Base-by-base conservation (phyloP, 2,888 invertebrate genomes). In the Corythucha ciliata region DNA sequence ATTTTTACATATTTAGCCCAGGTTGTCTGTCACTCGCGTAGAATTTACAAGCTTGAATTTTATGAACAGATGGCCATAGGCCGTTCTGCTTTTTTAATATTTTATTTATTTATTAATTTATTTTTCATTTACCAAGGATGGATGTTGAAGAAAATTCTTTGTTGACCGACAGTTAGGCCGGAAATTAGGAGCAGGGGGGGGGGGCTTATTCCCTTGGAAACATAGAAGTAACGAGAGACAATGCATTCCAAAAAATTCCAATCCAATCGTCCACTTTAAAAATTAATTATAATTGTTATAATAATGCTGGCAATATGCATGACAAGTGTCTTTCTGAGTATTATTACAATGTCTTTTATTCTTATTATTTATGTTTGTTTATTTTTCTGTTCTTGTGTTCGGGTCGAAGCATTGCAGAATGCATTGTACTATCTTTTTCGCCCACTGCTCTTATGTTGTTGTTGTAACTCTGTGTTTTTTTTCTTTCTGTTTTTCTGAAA, bases 61-160 rank as follows among this genome's bases (percentile, higher is more conserved):
- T 33, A n/a, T n/a, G n/a, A n/a, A n/a, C 22, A 39, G 51, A 44
- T 44, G 36, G 51, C 51, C 22, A 6, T 51, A 51, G 51, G 51
- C 51, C 39, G 45, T 39, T 39, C 20, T 20, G 46, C 50, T 56
- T 41, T 44, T 45, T 44, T 36, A 25, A 52, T 39, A 54, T 51
- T 55, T 54, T 48, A 47, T 39, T 52, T 51, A 21, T 41, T 29
- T 26, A 29, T 29, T 29, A n/a, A n/a, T 29, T n/a, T 10, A 8
- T 29, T n/a, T 8, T 29, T 29, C n/a, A 8, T 29, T n/a, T 29
- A 10, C n/a, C 39, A 39, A 48, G 48, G 41, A 54, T 45, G 47
- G 58, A 54, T 45, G 47, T 58, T 59, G 61, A 62, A 62, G 63
- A 63, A 63, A 63, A 63, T 63, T 63, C 63, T 63, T 63, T 63